Evolutionary conservation across 1,140 invertebrate genomes (phyloP).

Genomic region (Maniola jurtina): DNA sequence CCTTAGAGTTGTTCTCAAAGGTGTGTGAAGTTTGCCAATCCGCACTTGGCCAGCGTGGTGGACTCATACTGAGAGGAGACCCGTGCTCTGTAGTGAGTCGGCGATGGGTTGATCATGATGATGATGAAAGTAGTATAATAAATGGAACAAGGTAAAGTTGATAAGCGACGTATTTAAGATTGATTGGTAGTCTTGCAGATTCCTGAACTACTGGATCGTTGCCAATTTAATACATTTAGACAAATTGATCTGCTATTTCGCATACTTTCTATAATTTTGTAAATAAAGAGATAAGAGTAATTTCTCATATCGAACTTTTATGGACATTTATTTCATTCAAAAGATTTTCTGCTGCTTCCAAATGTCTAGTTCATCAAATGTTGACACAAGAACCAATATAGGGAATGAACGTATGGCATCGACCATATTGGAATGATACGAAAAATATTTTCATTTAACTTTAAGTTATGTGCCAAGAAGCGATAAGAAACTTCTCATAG

Average conservation of each 20-base stretch:
- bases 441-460: background rate
- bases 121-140: too few species aligned
- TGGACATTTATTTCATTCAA: background rate
- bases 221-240: slow-evolving; percentile 22
- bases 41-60: too few species aligned
- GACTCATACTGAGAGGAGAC: too few species aligned
- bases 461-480: background rate
- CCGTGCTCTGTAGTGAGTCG: too few species aligned
- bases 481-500: background rate
- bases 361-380: background rate
- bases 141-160: background rate
- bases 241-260: background rate
- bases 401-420: background rate
- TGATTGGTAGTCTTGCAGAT: background rate
- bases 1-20: too few species aligned
- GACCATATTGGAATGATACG: background rate
- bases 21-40: too few species aligned
- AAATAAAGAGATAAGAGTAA: background rate
- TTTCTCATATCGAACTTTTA: background rate
- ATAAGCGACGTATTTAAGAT: background rate
- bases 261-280: background rate
- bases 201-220: slow-evolving; percentile 15
- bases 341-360: background rate
- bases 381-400: slow-evolving; percentile 2
- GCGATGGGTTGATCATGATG: too few species aligned